Percentiles rank a stretch among this genome's conserved stretches.
Evolutionary conservation across 2,888 invertebrate genomes (phyloP).

Genomic region (Panzeria rudis): DNA sequence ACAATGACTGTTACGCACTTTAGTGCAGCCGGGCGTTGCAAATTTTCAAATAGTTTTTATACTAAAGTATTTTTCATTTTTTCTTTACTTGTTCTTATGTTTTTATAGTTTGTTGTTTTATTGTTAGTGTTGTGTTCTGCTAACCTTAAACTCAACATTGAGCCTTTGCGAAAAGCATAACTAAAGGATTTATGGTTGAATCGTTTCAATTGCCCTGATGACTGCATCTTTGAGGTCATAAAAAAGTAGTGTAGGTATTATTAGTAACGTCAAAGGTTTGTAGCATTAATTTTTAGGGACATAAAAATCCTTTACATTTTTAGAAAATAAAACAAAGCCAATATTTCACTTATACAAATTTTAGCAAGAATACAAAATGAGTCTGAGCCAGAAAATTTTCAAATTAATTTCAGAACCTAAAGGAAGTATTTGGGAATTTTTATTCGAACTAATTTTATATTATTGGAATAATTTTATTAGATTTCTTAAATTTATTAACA

Average conservation of each 20-base stretch:
- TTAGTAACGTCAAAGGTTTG: not conserved
- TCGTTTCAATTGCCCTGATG: conserved; percentile 68
- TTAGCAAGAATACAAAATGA: too few species aligned
- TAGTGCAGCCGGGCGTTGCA: conserved; percentile 60
- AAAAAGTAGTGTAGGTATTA: not conserved
- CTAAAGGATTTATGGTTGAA: conserved; percentile 70
- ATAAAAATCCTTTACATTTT: too few species aligned
- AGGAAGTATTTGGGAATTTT: too few species aligned
- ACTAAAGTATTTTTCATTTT: not conserved
- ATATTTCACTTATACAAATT: too few species aligned
- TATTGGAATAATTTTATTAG: too few species aligned
- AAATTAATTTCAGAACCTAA: too few species aligned
- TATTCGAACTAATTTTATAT: too few species aligned
- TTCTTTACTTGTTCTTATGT: not conserved
- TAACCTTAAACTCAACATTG: conserved; percentile 69
- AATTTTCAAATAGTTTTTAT: conserved; percentile 55
- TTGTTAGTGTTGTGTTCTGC: conserved; percentile 32
- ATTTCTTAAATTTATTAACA: too few species aligned
- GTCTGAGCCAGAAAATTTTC: too few species aligned
- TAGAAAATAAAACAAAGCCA: too few species aligned
- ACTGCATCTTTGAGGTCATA: conserved; percentile 28
- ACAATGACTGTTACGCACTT: conserved; percentile 58
- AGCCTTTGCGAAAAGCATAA: conserved; percentile 44
- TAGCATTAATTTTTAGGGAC: too few species aligned
- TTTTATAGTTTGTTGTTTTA: conserved; percentile 28